Evolutionary conservation across 2,113 vertebrate species (phyloP).

Genomic region (Aldabrachelys gigantea): DNA sequence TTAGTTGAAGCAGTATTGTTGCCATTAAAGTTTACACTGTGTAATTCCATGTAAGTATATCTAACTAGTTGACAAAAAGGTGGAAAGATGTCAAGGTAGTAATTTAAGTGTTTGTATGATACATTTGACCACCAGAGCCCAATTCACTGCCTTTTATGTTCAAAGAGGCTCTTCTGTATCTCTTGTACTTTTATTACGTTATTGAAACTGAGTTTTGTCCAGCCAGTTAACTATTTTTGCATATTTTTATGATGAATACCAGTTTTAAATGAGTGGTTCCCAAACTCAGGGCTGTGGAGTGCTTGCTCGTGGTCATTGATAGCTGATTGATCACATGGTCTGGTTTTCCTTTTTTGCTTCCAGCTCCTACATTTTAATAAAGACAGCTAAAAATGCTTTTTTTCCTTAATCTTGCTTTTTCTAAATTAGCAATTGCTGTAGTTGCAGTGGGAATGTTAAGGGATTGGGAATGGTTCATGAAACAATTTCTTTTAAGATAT

Average conservation of each 20-base stretch:
- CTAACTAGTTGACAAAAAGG: background rate
- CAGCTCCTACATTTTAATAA: background rate
- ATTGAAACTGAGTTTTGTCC: background rate
- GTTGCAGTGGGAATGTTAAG: background rate
- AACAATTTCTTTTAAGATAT: background rate
- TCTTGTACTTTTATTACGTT: background rate
- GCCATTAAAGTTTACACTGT: background rate
- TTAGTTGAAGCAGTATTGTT: background rate
- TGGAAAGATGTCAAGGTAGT: background rate
- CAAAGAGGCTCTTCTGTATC: background rate
- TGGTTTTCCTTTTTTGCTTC: background rate
- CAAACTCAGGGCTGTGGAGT: background rate
- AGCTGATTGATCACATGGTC: background rate
- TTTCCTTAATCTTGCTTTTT: background rate
- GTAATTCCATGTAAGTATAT: background rate
- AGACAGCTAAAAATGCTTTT: background rate
- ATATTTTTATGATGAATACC: background rate
- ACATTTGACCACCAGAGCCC: background rate
- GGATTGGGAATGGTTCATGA: background rate
- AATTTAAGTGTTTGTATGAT: background rate
- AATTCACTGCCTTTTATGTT: background rate
- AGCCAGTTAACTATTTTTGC: background rate
- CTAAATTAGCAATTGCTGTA: background rate
- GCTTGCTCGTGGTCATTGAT: background rate
- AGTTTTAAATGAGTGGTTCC: background rate